Base-by-base conservation (phyloP, 2,113 vertebrate genomes). In the Tetraodon nigroviridis region DNA sequence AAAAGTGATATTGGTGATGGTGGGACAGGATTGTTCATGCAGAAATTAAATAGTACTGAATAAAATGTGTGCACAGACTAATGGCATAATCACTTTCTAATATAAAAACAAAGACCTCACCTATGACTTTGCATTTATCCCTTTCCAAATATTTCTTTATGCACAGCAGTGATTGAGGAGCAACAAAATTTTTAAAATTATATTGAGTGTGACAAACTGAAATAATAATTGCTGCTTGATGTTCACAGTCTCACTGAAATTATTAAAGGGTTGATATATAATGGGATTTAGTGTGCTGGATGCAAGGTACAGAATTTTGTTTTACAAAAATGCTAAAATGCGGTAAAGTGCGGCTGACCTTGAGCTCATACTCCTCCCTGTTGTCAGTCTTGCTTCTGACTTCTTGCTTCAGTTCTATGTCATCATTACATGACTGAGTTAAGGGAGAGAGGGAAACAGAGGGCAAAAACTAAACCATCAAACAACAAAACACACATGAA, bases 351-450 rank as follows among this genome's bases (percentile, higher is more conserved):
- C 13, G 6, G 42, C 91, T 68, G 55, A 97, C 95, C 95, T 98
- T 98, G 71, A 97, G 91, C 86, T 98, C 94, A 5, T 95, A 96
- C 80, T 98, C 95, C 82, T 98, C 95, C 11, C 94, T 89, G 4
- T 94, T 91, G 86, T 98, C 94, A 6, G 93, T 90, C 85, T 98
- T 95, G 0, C 92, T 95, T 67, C 92, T 89, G 59, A 95, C 79
- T 51, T 98, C 95, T 89, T 94, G 95, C 86, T 98, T 98, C 87
- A 96, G 74, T 73, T 98, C 96, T 82, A 94, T 92, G 4, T 96
- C 94, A 0, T 98, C 94, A 87, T 98, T 98, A 90, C 97, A 96
- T 0, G 96, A 92, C 94, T 95, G 90, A 52, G 88, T 90, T 90
- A 88, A 88, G 88, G 88, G 90, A 90, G 89, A 92, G 84, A 92